phyloP scores from a whole-genome alignment of 2,888 invertebrate genomes.

The Cabera pusaria region DNA sequence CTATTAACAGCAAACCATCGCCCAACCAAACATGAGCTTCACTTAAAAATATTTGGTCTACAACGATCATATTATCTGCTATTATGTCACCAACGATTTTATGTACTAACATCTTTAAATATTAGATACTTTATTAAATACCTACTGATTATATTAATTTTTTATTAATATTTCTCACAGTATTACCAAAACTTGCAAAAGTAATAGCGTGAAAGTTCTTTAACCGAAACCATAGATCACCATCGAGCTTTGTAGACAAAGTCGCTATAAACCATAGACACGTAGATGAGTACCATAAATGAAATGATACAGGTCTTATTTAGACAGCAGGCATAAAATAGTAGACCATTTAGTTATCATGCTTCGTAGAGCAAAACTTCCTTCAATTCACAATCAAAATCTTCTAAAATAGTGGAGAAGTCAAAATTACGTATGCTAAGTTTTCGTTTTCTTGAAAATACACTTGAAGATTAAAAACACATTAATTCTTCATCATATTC shows the following conservation, averaged over 20 bases:
- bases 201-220: too few species aligned
- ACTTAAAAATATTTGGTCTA: constrained; percentile 8
- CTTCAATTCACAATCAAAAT: constrained; percentile 74
- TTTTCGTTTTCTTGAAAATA: too few species aligned
- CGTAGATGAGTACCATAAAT: constrained; percentile 25
- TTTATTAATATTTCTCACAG: too few species aligned
- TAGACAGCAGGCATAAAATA: neutral
- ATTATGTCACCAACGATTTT: constrained; percentile 15
- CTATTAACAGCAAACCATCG: too few species aligned
- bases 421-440: too few species aligned
- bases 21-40: constrained; percentile 7
- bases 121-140: too few species aligned
- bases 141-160: too few species aligned
- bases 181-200: too few species aligned
- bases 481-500: too few species aligned
- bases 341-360: constrained; percentile 62
- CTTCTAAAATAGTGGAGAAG: too few species aligned
- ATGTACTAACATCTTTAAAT: too few species aligned
- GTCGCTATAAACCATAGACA: constrained; percentile 45
- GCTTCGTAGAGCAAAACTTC: constrained; percentile 80
- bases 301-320: neutral
- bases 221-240: neutral
- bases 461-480: too few species aligned
- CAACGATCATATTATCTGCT: constrained; percentile 5
- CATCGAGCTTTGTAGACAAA: constrained; percentile 48